Evolutionary conservation across 2,888 invertebrate genomes (phyloP).

Genomic region (Dasypogon diadema): DNA sequence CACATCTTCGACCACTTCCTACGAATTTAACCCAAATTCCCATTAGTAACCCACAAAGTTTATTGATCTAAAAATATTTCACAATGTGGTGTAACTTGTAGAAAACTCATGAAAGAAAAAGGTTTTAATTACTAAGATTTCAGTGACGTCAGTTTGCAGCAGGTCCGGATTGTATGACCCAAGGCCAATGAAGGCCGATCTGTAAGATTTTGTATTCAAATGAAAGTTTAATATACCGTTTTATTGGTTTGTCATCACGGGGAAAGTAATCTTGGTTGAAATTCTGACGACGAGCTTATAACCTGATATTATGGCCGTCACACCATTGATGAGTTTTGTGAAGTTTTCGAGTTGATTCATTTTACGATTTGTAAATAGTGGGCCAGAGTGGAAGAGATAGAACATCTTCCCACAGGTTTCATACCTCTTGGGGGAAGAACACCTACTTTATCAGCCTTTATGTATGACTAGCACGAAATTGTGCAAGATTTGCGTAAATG

Average conservation of each 20-base stretch:
- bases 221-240: neutral
- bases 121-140: neutral
- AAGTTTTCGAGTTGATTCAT: too few relatives aligned
- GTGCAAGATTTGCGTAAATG: neutral
- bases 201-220: neutral
- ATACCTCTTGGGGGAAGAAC: neutral
- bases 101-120: neutral
- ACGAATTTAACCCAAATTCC: too few relatives aligned
- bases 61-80: too few relatives aligned
- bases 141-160: neutral
- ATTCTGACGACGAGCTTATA: neutral
- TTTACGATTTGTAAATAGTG: too few relatives aligned
- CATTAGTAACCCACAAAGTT: too few relatives aligned
- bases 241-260: neutral
- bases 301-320: too few relatives aligned
- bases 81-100: too few relatives aligned
- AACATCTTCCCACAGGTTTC: too few relatives aligned
- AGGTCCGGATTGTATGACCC: neutral
- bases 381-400: too few relatives aligned
- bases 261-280: neutral
- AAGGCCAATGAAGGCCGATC: neutral
- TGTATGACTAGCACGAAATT: neutral
- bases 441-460: neutral
- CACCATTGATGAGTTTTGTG: too few relatives aligned
- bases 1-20: too few relatives aligned